A percentile compares a stretch with the other conserved stretches of the same genome.
Conservation (phyloP, 2,797 vertebrate species). For the Gadopsis bispinosus region DNA sequence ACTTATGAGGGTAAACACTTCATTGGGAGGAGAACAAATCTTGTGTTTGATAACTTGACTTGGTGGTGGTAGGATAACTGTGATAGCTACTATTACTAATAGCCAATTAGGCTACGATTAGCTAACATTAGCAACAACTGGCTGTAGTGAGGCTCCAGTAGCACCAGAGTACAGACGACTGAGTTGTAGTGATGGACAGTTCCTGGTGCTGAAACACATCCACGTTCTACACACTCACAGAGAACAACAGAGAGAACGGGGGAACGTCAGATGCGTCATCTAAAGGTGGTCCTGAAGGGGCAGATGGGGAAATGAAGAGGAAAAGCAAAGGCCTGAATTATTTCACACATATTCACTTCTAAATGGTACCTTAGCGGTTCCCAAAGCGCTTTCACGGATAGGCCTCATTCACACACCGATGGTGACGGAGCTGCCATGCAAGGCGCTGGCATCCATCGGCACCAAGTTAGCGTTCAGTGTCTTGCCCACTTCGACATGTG, state of each 20-base stretch:
- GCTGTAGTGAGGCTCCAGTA: not conserved
- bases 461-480: too few relatives aligned
- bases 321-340: not conserved
- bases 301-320: not conserved
- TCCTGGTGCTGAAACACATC: slow-evolving; percentile 87
- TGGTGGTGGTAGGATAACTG: not conserved
- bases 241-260: not conserved
- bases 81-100: not conserved
- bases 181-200: slow-evolving; percentile 80
- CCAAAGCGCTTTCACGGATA: too few relatives aligned
- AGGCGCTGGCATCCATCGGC: too few relatives aligned
- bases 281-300: not conserved
- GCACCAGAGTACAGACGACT: not conserved
- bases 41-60: not conserved
- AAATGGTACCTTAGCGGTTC: too few relatives aligned
- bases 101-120: not conserved
- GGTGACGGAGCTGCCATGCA: too few relatives aligned
- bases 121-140: not conserved
- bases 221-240: not conserved
- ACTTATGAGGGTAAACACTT: not conserved
- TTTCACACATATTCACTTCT: too few relatives aligned
- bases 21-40: not conserved
- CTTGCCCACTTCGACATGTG: too few relatives aligned
- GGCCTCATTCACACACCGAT: too few relatives aligned
- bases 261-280: not conserved